Percentiles rank a stretch among this genome's conserved stretches.
These are phyloP conservation scores for Urocitellus parryii DNA, from an alignment of 2,113 vertebrate species.

Conservation along the genomic window DNA sequence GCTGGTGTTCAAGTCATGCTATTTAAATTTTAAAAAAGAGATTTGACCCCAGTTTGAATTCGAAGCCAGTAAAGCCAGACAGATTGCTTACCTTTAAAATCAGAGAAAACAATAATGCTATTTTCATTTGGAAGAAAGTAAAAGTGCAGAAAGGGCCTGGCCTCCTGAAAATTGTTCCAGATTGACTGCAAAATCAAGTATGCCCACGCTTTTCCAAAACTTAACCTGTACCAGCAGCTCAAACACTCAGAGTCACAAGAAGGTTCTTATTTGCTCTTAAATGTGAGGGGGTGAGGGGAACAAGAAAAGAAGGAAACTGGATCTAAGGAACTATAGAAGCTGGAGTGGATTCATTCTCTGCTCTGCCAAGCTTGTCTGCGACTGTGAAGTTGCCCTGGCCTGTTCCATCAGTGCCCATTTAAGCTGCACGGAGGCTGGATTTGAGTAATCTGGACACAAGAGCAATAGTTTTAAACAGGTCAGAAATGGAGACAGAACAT, in stretches of 20 bases:
- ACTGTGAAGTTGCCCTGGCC: neutral
- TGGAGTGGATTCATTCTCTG: neutral
- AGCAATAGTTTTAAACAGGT: neutral
- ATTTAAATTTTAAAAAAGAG: conserved; percentile 63
- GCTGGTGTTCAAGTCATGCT: neutral
- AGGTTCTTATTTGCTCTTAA: conserved; percentile 50
- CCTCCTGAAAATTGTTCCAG: conserved; percentile 56
- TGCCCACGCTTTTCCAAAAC: neutral
- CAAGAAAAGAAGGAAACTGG: neutral
- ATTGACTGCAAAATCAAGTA: conserved; percentile 16
- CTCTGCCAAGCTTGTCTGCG: neutral
- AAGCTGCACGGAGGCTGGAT: neutral
- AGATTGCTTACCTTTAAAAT: conserved; percentile 69
- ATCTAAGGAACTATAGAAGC: neutral
- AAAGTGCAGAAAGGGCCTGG: conserved; percentile 60
- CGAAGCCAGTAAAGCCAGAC: conserved; percentile 20
- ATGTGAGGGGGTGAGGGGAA: fast-evolving
- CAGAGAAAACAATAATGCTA: conserved; percentile 66
- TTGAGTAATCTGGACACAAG: neutral
- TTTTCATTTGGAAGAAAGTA: conserved; percentile 68
- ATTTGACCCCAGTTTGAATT: conserved; percentile 65
- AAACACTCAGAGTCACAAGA: neutral
- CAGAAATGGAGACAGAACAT: fast-evolving
- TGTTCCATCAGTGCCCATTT: neutral
- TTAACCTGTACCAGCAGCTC: neutral